Percentiles rank a stretch among this genome's conserved stretches.
phyloP scores from a whole-genome alignment of 2,888 invertebrate genomes.

The Nephrotoma appendiculata region DNA sequence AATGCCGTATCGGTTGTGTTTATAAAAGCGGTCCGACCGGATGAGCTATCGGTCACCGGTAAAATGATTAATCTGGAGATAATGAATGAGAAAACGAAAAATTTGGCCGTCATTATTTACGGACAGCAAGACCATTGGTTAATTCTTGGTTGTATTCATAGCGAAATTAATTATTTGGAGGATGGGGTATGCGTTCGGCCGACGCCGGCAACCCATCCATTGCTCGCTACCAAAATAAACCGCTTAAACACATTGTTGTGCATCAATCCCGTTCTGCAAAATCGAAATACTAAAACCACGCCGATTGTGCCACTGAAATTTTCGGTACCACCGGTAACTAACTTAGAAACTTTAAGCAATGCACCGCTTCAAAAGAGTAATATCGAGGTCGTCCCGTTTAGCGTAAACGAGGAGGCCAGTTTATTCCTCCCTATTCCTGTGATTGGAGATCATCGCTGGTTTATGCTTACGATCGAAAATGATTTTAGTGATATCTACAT shows the following conservation, averaged over 20 bases:
- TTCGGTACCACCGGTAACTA: neutral
- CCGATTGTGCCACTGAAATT: neutral
- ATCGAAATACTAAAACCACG: neutral
- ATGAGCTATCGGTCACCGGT: constrained; percentile 19
- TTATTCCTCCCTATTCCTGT: constrained; percentile 22
- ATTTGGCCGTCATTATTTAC: constrained; percentile 22
- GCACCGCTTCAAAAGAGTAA: constrained; percentile 16
- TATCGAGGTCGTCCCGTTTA: constrained; percentile 22
- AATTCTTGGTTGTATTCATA: constrained; percentile 23
- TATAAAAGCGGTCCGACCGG: constrained; percentile 19
- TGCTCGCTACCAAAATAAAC: constrained; percentile 29
- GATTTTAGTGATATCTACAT: constrained; percentile 32
- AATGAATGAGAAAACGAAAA: constrained; percentile 14
- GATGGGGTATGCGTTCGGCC: constrained; percentile 25
- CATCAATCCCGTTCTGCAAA: neutral
- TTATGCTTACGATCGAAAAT: constrained; percentile 25
- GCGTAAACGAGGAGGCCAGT: constrained; percentile 19
- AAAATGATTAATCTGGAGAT: constrained; percentile 16
- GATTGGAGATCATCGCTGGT: constrained; percentile 25
- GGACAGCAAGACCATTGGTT: constrained; percentile 13
- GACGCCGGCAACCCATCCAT: constrained; percentile 27
- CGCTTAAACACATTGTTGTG: constrained; percentile 7
- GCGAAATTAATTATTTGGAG: constrained; percentile 17
- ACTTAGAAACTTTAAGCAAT: neutral
- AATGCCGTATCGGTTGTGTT: constrained; percentile 25